Evolutionary conservation across 2,113 vertebrate genomes (phyloP).

Genomic region (Zosterops pallidus): DNA sequence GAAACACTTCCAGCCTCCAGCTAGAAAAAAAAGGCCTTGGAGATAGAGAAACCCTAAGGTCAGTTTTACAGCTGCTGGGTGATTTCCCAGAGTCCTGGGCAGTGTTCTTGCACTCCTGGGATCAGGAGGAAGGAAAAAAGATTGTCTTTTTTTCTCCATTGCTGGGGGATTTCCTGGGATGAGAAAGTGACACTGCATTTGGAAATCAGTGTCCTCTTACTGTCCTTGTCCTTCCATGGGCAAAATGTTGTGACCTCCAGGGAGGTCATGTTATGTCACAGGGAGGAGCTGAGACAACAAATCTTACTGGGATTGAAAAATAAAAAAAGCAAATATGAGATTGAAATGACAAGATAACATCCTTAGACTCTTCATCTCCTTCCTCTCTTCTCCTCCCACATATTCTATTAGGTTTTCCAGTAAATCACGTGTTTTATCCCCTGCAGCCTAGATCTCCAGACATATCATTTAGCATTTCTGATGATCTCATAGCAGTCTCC

Average conservation of each 20-base stretch:
- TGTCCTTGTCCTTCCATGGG: neutral
- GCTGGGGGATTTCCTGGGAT: neutral
- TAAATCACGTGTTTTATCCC: neutral
- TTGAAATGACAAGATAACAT: neutral
- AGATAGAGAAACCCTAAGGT: neutral
- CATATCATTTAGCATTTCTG: neutral
- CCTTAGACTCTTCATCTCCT: neutral
- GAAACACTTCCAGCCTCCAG: neutral
- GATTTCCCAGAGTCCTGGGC: neutral
- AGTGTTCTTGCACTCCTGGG: fast-evolving
- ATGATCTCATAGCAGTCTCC: conserved; percentile 29
- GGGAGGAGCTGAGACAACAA: neutral
- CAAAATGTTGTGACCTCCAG: neutral
- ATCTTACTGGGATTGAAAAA: neutral
- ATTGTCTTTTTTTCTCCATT: neutral
- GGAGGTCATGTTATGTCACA: neutral
- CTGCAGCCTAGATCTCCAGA: neutral
- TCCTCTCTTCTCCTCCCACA: neutral
- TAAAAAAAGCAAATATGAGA: neutral
- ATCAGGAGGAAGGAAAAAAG: neutral
- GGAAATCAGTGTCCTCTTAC: neutral
- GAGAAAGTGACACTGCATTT: neutral
- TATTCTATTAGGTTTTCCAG: conserved; percentile 1
- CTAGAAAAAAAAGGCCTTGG: neutral
- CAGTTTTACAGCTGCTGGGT: neutral